Evolutionary conservation across 1,140 invertebrate genomes (phyloP), one percentile per base, ranked within the genome.

Genomic region (Muscidifurax raptorellus): DNA sequence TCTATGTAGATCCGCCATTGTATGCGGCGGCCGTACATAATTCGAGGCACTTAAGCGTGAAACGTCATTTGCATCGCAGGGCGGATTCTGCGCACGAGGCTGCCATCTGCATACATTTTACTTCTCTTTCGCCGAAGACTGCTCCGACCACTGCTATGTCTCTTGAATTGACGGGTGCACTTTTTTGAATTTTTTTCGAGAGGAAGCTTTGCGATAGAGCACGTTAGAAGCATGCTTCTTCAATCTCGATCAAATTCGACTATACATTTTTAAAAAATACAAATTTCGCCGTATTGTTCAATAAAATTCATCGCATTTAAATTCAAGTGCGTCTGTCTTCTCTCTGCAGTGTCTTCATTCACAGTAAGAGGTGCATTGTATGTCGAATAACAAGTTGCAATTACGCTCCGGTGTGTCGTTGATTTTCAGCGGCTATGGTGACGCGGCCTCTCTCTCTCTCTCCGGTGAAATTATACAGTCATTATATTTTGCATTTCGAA

Each of bases 21-120:
- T 83, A 83, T 78, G 64, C 40, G 47, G n/a, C 30, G 0, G 64
- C 18, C 52, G 30, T 77, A 78, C 64, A 44, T 83, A 80, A 84
- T 84, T 84, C 72, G 47, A 84, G 67, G 77, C 52, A 84, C 69
- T 80, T 84, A 80, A 44, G 30, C 76, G 83, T 75, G 76, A 84
- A 80, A 84, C 83, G 72, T 80, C 47, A 84, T 84, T 84, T 80
- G 77, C 77, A 84, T 84, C 30, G 27, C 27, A 22, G 67, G 30
- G 52, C 32, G 71, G 76, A 80, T 80, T 40, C 76, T 80, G 67
- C 52, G 30, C 66, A 44, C 69, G 30, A 27, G 30, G 22, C 28
- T 83, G 32, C 27, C 75, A 69, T 83, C 28, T 59, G 81, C 59
- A 78, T 79, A 83, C 28, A 59, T 71, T 67, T 71, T 83, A 67